A percentile compares a stretch with the other conserved stretches of the same genome.
Conservation (phyloP, 2,888 invertebrate genomes). For the Parasteatoda lunata region DNA sequence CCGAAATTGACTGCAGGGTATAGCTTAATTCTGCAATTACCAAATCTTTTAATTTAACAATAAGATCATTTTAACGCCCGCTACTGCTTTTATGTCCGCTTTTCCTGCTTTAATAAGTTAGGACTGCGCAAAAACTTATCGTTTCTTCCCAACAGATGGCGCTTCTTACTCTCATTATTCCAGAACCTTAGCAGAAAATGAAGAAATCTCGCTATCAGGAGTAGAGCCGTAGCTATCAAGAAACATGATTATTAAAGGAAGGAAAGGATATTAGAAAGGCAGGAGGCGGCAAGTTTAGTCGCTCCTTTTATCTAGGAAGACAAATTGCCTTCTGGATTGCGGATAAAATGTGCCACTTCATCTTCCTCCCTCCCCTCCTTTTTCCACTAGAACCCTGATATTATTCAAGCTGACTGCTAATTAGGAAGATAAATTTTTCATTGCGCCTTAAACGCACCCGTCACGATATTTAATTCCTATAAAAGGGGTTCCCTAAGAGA, state of each 20-base stretch:
- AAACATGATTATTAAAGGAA: slow-evolving; percentile 66
- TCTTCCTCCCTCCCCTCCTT: slow-evolving; percentile 29
- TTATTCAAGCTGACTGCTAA: slow-evolving; percentile 59
- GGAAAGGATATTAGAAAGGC: slow-evolving; percentile 60
- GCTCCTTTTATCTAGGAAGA: slow-evolving; percentile 53
- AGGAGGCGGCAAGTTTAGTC: slow-evolving; percentile 44
- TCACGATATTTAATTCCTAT: slow-evolving; percentile 66
- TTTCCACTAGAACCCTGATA: slow-evolving; percentile 29
- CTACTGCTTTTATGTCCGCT: not conserved
- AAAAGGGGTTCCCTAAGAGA: slow-evolving; percentile 51
- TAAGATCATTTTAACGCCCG: not conserved
- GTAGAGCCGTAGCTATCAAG: slow-evolving; percentile 51
- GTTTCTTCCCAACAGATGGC: slow-evolving; percentile 46
- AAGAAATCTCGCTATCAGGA: slow-evolving; percentile 47
- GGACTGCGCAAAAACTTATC: not conserved
- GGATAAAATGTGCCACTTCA: slow-evolving; percentile 65
- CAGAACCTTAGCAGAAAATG: slow-evolving; percentile 12
- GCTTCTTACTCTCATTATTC: slow-evolving; percentile 27
- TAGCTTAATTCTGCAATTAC: too few relatives aligned
- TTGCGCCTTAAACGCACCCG: slow-evolving; percentile 63
- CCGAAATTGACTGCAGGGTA: too few relatives aligned
- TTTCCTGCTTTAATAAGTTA: not conserved
- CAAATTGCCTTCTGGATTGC: slow-evolving; percentile 63
- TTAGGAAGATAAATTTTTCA: slow-evolving; percentile 67
- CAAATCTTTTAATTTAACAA: not conserved